phyloP scores from a whole-genome alignment of 2,113 vertebrate genomes.

The Peucedramus taeniatus region DNA sequence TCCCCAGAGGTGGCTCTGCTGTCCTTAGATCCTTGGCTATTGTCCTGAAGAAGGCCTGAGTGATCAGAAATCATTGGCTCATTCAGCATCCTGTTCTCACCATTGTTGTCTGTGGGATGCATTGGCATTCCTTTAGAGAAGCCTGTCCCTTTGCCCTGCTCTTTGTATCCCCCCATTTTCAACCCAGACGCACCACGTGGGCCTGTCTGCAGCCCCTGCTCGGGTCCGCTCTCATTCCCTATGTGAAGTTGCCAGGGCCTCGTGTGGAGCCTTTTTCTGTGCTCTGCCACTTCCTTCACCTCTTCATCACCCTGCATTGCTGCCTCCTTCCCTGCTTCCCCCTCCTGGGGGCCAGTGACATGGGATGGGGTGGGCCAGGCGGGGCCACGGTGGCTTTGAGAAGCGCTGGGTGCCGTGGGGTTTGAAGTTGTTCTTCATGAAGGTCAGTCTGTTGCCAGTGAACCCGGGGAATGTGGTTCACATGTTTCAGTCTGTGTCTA shows the following conservation, averaged over 20 bases:
- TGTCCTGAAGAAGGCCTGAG: neutral
- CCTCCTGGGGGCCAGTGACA: fast-evolving
- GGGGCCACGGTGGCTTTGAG: fast-evolving
- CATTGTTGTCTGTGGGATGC: neutral
- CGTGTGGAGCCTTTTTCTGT: neutral
- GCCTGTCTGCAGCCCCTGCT: neutral
- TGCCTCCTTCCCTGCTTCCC: neutral
- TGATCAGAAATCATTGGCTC: neutral
- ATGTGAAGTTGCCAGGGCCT: fast-evolving
- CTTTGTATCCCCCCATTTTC: neutral
- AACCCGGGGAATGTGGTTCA: neutral
- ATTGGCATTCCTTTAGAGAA: neutral
- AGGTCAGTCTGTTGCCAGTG: neutral
- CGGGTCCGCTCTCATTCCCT: fast-evolving
- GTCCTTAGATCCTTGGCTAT: neutral
- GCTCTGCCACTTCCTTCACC: neutral
- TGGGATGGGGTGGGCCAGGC: neutral
- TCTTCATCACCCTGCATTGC: neutral
- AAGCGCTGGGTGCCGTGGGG: fast-evolving
- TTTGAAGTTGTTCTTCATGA: neutral
- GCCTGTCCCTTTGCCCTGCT: neutral
- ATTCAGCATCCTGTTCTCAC: neutral
- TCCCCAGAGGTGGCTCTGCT: neutral
- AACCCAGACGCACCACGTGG: neutral
- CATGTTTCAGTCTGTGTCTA: neutral